These are phyloP conservation scores for Oxytorus armatus DNA, from an alignment of 2,888 invertebrate genomes.

Conservation along the genomic window DNA sequence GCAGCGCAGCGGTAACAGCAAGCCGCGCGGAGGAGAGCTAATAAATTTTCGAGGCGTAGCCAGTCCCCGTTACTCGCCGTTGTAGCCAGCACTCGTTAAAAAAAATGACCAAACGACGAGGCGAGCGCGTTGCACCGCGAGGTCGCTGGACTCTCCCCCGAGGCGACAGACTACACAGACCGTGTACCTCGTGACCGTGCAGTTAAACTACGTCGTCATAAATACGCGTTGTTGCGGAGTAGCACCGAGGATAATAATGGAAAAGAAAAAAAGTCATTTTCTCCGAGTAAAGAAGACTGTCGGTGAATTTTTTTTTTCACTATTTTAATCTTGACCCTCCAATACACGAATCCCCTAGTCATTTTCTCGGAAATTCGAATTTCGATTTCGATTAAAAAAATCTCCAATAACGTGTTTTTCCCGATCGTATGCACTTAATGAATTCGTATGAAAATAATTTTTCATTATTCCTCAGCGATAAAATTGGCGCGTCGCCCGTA, in stretches of 20 bases:
- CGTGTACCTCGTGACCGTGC: slow-evolving; percentile 2
- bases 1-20: slow-evolving; percentile 38
- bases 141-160: slow-evolving; percentile 33
- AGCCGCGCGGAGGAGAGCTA: slow-evolving; percentile 47
- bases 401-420: no score
- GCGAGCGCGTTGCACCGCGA: slow-evolving; percentile 1
- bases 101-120: slow-evolving; percentile 63
- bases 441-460: no score
- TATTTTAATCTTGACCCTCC: no score
- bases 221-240: background rate
- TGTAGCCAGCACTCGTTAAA: slow-evolving; percentile 61
- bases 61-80: slow-evolving; percentile 28
- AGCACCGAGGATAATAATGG: background rate
- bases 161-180: slow-evolving; percentile 29
- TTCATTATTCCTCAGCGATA: no score
- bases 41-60: slow-evolving; percentile 64
- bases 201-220: background rate
- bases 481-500: no score
- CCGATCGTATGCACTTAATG: no score
- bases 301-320: background rate
- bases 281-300: background rate
- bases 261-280: background rate
- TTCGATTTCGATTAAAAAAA: no score
- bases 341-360: no score
- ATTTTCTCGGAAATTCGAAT: background rate